A percentile compares a stretch with the other conserved stretches of the same genome.
phyloP scores from a whole-genome alignment of 2,888 invertebrate species.

The Gastracanthus pulcherrimus region DNA sequence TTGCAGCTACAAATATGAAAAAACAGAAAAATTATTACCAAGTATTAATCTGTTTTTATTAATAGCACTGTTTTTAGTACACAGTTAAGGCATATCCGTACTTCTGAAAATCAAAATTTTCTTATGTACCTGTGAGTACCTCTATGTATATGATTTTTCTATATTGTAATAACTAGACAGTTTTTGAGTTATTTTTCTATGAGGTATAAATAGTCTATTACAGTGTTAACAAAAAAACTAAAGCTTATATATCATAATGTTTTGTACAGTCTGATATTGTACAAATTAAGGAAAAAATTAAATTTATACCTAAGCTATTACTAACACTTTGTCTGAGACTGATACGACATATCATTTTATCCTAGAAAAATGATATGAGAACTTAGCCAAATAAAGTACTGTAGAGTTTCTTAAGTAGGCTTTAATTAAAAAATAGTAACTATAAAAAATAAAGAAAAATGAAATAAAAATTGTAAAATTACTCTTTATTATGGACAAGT shows the following conservation, averaged over 20 bases:
- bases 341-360: constrained; percentile 66
- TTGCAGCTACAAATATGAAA: neutral
- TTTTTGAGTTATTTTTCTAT: constrained; percentile 42
- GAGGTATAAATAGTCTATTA: constrained; percentile 41
- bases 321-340: constrained; percentile 64
- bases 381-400: constrained; percentile 49
- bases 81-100: constrained; percentile 2
- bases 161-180: constrained; percentile 4
- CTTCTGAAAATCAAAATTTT: constrained; percentile 32
- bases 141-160: constrained; percentile 4
- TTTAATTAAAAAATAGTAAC: constrained; percentile 20
- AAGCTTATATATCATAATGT: constrained; percentile 35
- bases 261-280: constrained; percentile 45
- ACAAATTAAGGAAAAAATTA: constrained; percentile 33
- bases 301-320: constrained; percentile 27
- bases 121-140: neutral
- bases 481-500: constrained; percentile 5
- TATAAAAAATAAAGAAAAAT: neutral
- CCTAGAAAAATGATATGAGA: constrained; percentile 57
- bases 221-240: constrained; percentile 21
- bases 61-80: constrained; percentile 26
- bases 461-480: neutral
- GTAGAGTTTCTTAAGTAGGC: constrained; percentile 35
- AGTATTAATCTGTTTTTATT: constrained; percentile 3
- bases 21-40: neutral